A percentile compares a stretch with the other conserved stretches of the same genome.
These are phyloP conservation scores for Etheostoma cragini DNA, from an alignment of 2,113 vertebrate species.

Conservation along the genomic window DNA sequence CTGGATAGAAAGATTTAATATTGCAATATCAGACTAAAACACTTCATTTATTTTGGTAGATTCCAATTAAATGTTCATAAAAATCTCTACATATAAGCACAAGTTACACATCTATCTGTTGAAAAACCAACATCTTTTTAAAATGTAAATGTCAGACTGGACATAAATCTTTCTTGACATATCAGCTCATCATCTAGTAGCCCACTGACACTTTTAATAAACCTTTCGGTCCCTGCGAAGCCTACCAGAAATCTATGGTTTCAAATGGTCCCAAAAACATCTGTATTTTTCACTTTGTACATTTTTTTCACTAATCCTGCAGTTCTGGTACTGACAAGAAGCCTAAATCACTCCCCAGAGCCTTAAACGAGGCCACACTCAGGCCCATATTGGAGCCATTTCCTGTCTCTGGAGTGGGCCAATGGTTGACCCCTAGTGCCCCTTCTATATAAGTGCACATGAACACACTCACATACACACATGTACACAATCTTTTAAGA, in stretches of 20 bases:
- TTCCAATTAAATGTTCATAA: slow-evolving; percentile 30
- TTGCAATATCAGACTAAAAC: neutral
- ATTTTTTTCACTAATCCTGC: slow-evolving; percentile 70
- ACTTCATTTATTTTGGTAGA: neutral
- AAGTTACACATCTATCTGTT: neutral
- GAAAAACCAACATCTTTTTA: neutral
- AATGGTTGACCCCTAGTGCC: slow-evolving; percentile 68
- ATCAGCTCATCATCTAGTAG: slow-evolving; percentile 38
- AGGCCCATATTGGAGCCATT: slow-evolving; percentile 82
- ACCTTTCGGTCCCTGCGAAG: slow-evolving; percentile 51
- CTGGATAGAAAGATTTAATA: neutral
- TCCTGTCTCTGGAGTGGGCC: slow-evolving; percentile 80
- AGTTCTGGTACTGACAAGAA: slow-evolving; percentile 61
- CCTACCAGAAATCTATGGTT: slow-evolving; percentile 52
- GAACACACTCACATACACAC: slow-evolving; percentile 46
- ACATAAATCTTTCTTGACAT: slow-evolving; percentile 44
- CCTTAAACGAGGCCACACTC: slow-evolving; percentile 65
- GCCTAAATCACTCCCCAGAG: slow-evolving; percentile 74
- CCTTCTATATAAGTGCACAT: slow-evolving; percentile 56
- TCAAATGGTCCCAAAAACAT: slow-evolving; percentile 71
- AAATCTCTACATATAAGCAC: neutral
- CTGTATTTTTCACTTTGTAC: slow-evolving; percentile 74
- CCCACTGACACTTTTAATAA: slow-evolving; percentile 70
- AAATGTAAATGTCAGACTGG: slow-evolving; percentile 15
- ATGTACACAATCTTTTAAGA: slow-evolving; percentile 40